These are phyloP conservation scores for Dryas iulia DNA, from an alignment of 1,140 invertebrate genomes.

Conservation along the genomic window DNA sequence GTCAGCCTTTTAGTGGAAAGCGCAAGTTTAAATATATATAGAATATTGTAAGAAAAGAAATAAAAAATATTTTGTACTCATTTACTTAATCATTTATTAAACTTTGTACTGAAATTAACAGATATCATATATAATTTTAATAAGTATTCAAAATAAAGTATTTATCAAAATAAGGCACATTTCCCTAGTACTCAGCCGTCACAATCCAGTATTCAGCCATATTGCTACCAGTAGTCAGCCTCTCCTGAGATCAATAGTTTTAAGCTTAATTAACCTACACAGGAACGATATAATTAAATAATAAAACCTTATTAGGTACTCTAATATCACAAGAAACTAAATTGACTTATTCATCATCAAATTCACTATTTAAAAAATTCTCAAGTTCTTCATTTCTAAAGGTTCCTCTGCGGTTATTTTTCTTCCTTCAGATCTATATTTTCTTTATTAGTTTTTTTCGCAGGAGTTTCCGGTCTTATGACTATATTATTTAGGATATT, in stretches of 20 bases:
- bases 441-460: conserved; percentile 10
- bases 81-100: no score
- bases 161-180: conserved; percentile 15
- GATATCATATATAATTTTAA: no score
- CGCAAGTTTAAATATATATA: no score
- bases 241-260: conserved; percentile 17
- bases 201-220: conserved; percentile 15
- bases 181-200: conserved; percentile 22
- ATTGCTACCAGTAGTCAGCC: conserved; percentile 23
- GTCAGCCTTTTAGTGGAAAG: no score
- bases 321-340: conserved; percentile 8
- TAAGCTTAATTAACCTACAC: no score
- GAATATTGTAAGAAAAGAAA: no score
- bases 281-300: neutral
- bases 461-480: neutral
- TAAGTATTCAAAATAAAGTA: no score
- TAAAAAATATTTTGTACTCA: no score
- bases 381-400: conserved; percentile 23
- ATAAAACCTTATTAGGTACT: conserved; percentile 9
- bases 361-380: conserved; percentile 17
- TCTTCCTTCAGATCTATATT: conserved; percentile 16
- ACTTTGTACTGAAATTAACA: no score
- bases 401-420: conserved; percentile 7
- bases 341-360: conserved; percentile 18
- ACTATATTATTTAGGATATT: neutral